Percentiles rank a stretch among this genome's conserved stretches.
phyloP scores from a whole-genome alignment of 2,888 invertebrate genomes.

The Eucera pruinosa region DNA sequence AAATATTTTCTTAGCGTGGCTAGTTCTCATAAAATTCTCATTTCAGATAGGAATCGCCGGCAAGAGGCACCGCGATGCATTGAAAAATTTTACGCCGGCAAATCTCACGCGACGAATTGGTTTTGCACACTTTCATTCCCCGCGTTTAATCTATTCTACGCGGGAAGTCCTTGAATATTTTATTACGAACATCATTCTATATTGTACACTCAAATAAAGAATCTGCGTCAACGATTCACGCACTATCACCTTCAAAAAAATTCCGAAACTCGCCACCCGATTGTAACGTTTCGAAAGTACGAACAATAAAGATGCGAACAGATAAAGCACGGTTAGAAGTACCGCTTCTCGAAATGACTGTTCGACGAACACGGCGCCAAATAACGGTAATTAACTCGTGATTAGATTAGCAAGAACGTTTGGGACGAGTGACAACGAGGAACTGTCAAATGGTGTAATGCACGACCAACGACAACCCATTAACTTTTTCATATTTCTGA shows the following conservation, averaged over 20 bases:
- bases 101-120: slow-evolving; percentile 17
- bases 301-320: not conserved
- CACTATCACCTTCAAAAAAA: not conserved
- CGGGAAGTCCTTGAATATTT: not conserved
- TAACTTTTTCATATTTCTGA: slow-evolving; percentile 19
- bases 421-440: not conserved
- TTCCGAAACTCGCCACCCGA: not conserved
- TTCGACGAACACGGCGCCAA: not conserved
- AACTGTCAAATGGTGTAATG: not conserved
- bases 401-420: slow-evolving; percentile 20
- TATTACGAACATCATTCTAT: not conserved
- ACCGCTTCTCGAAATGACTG: not conserved
- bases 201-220: not conserved
- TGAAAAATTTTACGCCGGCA: slow-evolving; percentile 39
- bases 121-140: not conserved
- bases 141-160: not conserved
- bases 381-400: slow-evolving; percentile 40
- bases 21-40: slow-evolving; percentile 11
- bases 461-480: not conserved
- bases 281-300: not conserved
- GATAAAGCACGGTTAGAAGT: not conserved
- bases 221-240: not conserved
- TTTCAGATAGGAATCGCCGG: slow-evolving; percentile 31
- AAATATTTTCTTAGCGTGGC: slow-evolving; percentile 7
- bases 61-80: not conserved